Percentiles rank a stretch among this genome's conserved stretches.
These are phyloP conservation scores for Sandelia bainsii DNA, from an alignment of 2,797 vertebrate species.

Conservation along the genomic window DNA sequence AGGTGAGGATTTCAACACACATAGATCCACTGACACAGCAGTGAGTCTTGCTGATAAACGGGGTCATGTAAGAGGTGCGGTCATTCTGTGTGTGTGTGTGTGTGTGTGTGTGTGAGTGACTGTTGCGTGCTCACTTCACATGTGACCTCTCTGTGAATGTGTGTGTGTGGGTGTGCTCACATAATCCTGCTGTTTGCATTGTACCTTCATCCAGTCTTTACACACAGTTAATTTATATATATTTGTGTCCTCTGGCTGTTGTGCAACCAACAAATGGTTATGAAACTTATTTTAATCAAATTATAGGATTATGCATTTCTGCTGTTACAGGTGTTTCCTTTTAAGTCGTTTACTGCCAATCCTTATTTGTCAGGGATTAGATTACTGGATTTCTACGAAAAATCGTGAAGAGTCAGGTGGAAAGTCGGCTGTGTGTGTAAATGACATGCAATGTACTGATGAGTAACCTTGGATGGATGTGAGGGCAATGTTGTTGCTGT, in stretches of 20 bases:
- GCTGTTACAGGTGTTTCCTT: conserved; percentile 30
- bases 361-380: conserved; percentile 56
- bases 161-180: conserved; percentile 10
- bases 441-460: background rate
- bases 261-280: background rate
- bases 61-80: conserved; percentile 42
- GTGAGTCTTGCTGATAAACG: conserved; percentile 3
- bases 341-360: conserved; percentile 22
- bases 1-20: background rate
- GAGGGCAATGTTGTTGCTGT: background rate
- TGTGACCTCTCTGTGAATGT: conserved; percentile 28
- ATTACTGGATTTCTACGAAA: conserved; percentile 34
- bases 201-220: background rate
- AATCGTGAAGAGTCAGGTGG: background rate
- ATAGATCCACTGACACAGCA: background rate
- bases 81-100: conserved; percentile 9
- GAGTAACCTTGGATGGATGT: background rate
- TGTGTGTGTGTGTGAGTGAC: conserved; percentile 12
- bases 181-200: background rate
- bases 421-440: background rate
- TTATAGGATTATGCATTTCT: conserved; percentile 21
- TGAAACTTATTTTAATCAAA: conserved; percentile 20
- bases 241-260: background rate
- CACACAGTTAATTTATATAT: background rate
- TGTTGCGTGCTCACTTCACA: conserved; percentile 14